Evolutionary conservation across 2,888 invertebrate genomes (phyloP).

Genomic region (Germaria angustata): DNA sequence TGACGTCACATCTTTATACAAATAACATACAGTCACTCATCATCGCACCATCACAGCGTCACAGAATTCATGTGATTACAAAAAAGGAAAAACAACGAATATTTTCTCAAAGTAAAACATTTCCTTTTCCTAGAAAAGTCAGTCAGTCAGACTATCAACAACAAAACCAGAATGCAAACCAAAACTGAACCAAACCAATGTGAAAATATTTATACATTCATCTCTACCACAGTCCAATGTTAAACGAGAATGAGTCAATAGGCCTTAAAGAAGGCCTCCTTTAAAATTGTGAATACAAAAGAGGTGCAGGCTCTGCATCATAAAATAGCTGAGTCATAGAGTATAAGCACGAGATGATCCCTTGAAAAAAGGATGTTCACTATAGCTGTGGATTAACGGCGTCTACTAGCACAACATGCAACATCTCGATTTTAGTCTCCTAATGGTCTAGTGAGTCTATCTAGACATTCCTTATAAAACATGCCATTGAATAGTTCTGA

Average conservation of each 20-base stretch:
- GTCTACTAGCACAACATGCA: no score
- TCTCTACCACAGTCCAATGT: not conserved
- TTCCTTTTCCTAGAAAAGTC: not conserved
- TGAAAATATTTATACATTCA: constrained; percentile 40
- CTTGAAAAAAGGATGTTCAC: no score
- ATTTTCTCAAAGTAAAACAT: not conserved
- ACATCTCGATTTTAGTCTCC: no score
- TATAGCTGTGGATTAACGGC: no score
- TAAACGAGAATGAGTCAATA: not conserved
- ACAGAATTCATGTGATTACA: not conserved
- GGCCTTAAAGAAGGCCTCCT: not conserved
- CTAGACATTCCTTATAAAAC: no score
- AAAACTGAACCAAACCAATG: constrained; percentile 3
- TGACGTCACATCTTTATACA: constrained; percentile 29
- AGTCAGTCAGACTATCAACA: constrained; percentile 5
- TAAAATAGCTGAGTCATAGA: no score
- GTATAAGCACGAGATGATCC: no score
- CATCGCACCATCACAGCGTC: not conserved
- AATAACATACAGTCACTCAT: not conserved
- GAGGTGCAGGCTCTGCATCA: no score
- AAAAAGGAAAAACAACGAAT: not conserved
- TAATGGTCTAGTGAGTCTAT: no score
- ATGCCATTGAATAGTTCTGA: no score
- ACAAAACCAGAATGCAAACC: constrained; percentile 20
- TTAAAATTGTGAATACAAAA: no score